Evolutionary conservation across 2,797 vertebrate genomes (phyloP).

Genomic region (Vultur gryphus): DNA sequence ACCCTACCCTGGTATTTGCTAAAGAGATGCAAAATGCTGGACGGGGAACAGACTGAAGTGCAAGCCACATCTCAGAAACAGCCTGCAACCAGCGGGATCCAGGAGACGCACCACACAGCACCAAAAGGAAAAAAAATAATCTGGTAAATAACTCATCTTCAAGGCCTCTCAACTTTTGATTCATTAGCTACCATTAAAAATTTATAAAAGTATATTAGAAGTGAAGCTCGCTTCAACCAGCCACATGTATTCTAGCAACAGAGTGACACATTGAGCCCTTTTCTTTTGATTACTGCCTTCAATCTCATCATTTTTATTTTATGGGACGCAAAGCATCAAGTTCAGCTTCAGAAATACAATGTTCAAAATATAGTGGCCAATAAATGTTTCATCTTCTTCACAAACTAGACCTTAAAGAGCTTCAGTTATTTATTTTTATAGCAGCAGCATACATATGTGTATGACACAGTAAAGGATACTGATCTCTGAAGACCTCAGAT

Average conservation of each 20-base stretch:
- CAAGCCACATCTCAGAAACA: not conserved
- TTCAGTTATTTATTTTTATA: constrained; percentile 69
- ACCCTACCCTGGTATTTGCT: not conserved
- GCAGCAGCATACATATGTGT: constrained; percentile 42
- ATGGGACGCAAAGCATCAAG: constrained; percentile 39
- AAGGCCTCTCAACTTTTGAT: constrained; percentile 5
- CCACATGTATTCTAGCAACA: not conserved
- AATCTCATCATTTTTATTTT: constrained; percentile 58
- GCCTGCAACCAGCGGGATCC: not conserved
- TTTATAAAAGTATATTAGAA: constrained; percentile 11
- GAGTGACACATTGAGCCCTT: constrained; percentile 7
- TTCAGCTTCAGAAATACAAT: constrained; percentile 54
- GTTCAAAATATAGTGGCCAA: constrained; percentile 55
- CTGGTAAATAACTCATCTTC: not conserved
- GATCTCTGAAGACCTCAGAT: constrained; percentile 56
- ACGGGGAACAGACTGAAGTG: not conserved
- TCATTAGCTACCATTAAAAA: constrained; percentile 40
- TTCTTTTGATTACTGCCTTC: constrained; percentile 50
- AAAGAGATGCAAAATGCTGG: not conserved
- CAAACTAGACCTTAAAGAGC: constrained; percentile 58
- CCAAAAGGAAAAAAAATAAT: not conserved
- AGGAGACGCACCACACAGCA: not conserved
- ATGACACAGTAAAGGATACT: constrained; percentile 45
- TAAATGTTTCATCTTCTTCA: constrained; percentile 53
- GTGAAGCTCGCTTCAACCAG: not conserved